Conservation (phyloP, 2,888 invertebrate species). For the Temnothorax unifasciatus region DNA sequence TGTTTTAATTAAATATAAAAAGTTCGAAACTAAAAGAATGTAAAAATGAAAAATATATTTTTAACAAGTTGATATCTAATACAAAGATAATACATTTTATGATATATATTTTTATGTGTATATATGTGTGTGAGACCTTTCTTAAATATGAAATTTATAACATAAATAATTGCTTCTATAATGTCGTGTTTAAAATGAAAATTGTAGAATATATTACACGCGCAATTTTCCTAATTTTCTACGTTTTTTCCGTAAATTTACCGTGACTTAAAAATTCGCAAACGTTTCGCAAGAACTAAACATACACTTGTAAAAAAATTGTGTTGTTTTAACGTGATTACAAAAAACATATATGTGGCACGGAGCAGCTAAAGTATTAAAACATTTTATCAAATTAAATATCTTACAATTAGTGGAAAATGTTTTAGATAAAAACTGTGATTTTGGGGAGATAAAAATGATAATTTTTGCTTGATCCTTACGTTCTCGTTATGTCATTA, state of each 20-base stretch:
- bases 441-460: neutral
- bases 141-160: neutral
- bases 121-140: neutral
- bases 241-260: neutral
- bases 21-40: neutral
- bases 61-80: neutral
- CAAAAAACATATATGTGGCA: neutral
- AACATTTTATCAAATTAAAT: constrained; percentile 15
- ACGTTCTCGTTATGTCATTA: neutral
- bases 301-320: neutral
- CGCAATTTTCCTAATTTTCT: neutral
- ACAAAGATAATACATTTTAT: neutral
- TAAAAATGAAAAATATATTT: neutral
- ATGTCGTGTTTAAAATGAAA: neutral
- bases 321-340: neutral
- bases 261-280: neutral
- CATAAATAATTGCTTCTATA: neutral
- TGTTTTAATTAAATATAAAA: neutral
- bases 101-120: neutral
- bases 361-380: neutral
- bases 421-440: neutral
- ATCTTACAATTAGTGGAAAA: neutral
- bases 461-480: neutral
- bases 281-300: neutral
- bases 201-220: neutral